A percentile compares a stretch with the other conserved stretches of the same genome.
Evolutionary conservation across 2,113 vertebrate species (phyloP).

Genomic region (Garra rufa): DNA sequence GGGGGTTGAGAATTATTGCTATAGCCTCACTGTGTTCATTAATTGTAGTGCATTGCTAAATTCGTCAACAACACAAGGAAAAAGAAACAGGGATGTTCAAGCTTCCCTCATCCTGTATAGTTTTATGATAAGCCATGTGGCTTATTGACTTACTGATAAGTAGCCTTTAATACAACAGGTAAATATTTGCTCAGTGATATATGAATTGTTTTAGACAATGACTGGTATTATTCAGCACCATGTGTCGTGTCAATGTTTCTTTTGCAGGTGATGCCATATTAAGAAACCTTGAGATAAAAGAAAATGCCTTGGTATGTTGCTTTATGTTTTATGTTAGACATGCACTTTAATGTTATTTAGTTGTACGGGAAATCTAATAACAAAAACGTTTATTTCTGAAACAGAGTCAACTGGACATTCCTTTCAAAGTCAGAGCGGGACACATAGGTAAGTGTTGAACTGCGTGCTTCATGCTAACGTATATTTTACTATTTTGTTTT

Average conservation of each 20-base stretch:
- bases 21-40: too few species aligned
- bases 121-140: neutral
- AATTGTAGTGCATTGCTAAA: neutral
- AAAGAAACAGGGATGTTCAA: neutral
- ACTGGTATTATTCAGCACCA: neutral
- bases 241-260: conserved; percentile 9
- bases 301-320: conserved; percentile 94
- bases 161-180: neutral
- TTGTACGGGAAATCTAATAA: too few species aligned
- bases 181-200: neutral
- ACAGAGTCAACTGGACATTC: conserved; percentile 95
- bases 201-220: neutral
- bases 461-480: too few species aligned
- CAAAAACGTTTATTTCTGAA: too few species aligned
- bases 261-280: conserved; percentile 87
- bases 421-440: conserved; percentile 95
- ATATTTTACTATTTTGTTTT: neutral
- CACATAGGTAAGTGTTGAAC: conserved; percentile 98
- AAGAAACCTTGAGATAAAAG: conserved; percentile 95
- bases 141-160: neutral
- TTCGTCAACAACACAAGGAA: neutral
- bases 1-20: too few species aligned
- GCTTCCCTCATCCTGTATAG: neutral
- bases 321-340: neutral
- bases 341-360: neutral